Conservation (phyloP, 2,113 vertebrate genomes). For the Menidia beryllina region DNA sequence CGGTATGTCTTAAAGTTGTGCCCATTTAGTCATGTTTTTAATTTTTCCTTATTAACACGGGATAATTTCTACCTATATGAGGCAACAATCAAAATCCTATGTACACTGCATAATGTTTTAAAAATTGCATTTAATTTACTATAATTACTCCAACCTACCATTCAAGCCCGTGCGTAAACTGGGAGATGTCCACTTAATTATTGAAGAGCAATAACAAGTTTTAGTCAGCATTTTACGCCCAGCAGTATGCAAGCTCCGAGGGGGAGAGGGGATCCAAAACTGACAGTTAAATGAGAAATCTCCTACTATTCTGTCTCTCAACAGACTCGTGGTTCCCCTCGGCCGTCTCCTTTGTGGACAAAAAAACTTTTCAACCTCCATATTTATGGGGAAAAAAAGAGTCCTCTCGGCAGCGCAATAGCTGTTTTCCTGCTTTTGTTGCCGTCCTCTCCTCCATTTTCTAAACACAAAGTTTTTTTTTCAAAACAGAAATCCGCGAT, state of each 20-base stretch:
- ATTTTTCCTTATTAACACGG: no score
- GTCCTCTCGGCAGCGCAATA: conserved; percentile 31
- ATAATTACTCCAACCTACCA: conserved; percentile 5
- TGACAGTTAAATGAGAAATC: not conserved
- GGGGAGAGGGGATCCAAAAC: not conserved
- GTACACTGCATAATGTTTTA: not conserved
- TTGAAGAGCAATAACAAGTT: conserved; percentile 48
- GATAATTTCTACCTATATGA: no score
- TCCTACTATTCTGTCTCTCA: not conserved
- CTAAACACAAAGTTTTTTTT: conserved; percentile 71
- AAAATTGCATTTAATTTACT: no score
- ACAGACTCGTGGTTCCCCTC: conserved; percentile 8
- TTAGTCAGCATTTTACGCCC: conserved; percentile 4
- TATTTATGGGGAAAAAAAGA: conserved; percentile 15
- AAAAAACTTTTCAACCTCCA: conserved; percentile 52
- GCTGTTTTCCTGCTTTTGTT: conserved; percentile 48
- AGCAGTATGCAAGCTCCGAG: not conserved
- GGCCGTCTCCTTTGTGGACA: conserved; percentile 19
- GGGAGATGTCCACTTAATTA: conserved; percentile 58
- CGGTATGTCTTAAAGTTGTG: no score
- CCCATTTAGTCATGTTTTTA: no score
- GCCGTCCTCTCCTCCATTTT: conserved; percentile 59
- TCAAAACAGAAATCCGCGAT: conserved; percentile 72
- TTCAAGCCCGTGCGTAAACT: conserved; percentile 19
- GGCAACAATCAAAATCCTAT: no score